Conservation (phyloP, 1,140 invertebrate genomes). For the Saxidomus purpurata region DNA sequence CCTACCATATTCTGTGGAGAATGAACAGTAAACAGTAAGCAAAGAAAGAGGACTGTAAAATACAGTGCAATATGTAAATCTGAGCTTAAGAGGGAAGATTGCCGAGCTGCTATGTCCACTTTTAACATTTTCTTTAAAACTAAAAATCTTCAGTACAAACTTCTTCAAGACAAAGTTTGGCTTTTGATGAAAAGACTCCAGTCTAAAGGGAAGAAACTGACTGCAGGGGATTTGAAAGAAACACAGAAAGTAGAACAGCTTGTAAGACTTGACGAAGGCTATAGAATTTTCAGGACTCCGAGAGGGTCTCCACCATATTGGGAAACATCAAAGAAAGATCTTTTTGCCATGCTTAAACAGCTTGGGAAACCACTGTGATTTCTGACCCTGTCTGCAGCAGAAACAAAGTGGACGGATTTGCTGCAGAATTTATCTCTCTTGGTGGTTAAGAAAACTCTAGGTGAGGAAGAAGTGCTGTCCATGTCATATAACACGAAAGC, state of each 20-base stretch:
- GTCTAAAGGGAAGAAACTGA: not conserved
- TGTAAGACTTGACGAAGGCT: constrained; percentile 62
- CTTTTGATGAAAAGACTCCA: not conserved
- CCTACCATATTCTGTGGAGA: constrained; percentile 35
- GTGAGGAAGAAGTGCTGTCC: constrained; percentile 56
- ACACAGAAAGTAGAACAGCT: constrained; percentile 13
- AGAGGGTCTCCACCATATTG: constrained; percentile 60
- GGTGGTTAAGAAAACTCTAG: constrained; percentile 11
- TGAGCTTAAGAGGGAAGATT: not conserved
- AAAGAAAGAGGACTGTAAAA: not conserved
- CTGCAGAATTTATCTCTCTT: not conserved
- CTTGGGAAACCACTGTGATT: constrained; percentile 62
- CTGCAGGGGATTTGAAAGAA: not conserved
- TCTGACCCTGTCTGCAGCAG: constrained; percentile 64
- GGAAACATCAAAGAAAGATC: constrained; percentile 59
- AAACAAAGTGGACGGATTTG: constrained; percentile 64
- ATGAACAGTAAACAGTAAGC: not conserved
- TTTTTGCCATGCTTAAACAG: constrained; percentile 70
- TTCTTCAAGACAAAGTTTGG: not conserved
- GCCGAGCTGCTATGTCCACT: not conserved
- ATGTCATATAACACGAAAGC: constrained; percentile 49
- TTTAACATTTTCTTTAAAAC: constrained; percentile 32
- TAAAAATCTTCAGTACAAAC: constrained; percentile 11
- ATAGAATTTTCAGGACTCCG: constrained; percentile 54
- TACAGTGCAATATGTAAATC: constrained; percentile 20